Percentiles rank a stretch among this genome's conserved stretches.
Evolutionary conservation across 2,888 invertebrate species (phyloP).

Genomic region (Caradrina kadenii): DNA sequence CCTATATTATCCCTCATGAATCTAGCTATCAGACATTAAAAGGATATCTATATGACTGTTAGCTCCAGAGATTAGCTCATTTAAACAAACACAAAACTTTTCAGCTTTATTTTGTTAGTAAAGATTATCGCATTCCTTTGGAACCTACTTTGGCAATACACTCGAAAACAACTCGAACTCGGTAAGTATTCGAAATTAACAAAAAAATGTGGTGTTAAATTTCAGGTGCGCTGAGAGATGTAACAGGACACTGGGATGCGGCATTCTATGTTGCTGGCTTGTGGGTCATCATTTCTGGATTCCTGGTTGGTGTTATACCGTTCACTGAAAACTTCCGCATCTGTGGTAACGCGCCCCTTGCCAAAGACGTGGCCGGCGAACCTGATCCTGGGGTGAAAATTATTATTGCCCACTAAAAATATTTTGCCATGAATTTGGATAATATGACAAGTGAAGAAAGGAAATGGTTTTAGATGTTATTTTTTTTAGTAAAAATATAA

Average conservation of each 20-base stretch:
- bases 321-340: constrained; percentile 92
- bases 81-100: no score
- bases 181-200: not conserved
- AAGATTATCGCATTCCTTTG: not conserved
- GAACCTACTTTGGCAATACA: no score
- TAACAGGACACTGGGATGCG: constrained; percentile 93
- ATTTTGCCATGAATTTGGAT: not conserved
- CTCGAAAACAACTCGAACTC: no score
- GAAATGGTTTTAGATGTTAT: not conserved
- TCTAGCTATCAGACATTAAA: no score
- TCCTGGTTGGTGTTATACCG: constrained; percentile 92
- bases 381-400: constrained; percentile 86
- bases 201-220: constrained; percentile 23
- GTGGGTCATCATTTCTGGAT: constrained; percentile 95
- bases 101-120: no score
- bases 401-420: constrained; percentile 83
- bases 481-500: not conserved
- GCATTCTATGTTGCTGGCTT: constrained; percentile 95
- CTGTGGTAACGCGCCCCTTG: constrained; percentile 86
- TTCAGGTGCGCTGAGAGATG: constrained; percentile 89
- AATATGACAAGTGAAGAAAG: not conserved
- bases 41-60: no score
- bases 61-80: no score
- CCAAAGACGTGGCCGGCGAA: constrained; percentile 84
- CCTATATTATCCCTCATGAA: no score